Conservation (phyloP, 2,797 vertebrate species). For the Eulemur albifrons region DNA sequence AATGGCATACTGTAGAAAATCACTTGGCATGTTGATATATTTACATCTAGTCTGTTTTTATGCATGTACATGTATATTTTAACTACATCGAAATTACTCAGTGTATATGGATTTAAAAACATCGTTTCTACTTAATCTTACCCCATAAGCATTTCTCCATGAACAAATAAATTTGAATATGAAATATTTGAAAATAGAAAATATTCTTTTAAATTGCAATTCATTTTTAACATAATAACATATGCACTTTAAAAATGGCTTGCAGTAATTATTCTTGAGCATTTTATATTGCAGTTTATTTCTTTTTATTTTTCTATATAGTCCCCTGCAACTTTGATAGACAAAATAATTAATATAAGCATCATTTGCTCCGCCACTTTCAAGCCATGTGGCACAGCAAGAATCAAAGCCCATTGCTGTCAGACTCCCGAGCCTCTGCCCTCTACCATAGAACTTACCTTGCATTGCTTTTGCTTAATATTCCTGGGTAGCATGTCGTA, state of each 20-base stretch:
- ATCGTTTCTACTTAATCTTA: background rate
- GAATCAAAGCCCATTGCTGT: background rate
- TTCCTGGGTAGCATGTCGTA: conserved; percentile 82
- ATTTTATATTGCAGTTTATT: background rate
- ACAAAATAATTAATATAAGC: background rate
- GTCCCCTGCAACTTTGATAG: background rate
- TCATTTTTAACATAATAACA: background rate
- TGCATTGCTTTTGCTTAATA: conserved; percentile 84
- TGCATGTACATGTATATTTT: background rate
- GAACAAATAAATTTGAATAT: background rate
- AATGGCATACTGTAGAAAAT: background rate
- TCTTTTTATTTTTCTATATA: background rate
- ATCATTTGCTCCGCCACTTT: background rate
- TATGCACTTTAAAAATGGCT: background rate
- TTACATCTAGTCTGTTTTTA: background rate
- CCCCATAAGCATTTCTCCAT: background rate
- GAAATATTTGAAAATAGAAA: background rate
- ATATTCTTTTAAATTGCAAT: background rate
- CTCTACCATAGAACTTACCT: conserved; percentile 53
- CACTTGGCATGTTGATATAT: background rate
- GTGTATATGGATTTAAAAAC: background rate
- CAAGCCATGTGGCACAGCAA: background rate
- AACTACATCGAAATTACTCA: background rate
- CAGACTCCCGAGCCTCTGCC: background rate
- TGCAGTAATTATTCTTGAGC: background rate